Evolutionary conservation across 2,888 invertebrate species (phyloP).

Genomic region (Ceriagrion tenellum): DNA sequence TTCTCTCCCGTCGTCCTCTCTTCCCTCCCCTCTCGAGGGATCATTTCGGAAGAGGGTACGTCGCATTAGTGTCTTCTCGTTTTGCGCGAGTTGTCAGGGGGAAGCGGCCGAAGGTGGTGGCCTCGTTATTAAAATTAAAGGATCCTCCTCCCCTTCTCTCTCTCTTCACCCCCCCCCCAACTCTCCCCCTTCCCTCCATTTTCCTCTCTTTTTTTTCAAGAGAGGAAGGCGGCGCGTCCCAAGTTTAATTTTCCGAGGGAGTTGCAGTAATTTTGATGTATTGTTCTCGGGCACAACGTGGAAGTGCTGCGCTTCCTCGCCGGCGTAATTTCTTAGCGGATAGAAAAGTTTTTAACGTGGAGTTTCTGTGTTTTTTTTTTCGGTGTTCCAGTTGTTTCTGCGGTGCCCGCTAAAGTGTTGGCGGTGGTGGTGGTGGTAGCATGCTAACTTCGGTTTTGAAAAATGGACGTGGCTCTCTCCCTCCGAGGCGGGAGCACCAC

Average conservation of each 20-base stretch:
- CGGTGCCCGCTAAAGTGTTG: conserved; percentile 10
- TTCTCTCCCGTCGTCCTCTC: not conserved
- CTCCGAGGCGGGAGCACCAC: not conserved
- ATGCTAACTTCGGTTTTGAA: conserved; percentile 21
- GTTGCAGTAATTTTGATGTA: conserved; percentile 39
- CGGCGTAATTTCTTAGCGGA: conserved; percentile 2
- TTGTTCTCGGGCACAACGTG: conserved; percentile 24
- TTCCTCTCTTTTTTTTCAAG: not conserved
- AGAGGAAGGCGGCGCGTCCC: not conserved
- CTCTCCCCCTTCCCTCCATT: not conserved
- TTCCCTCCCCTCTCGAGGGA: not conserved
- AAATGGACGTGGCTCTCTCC: not conserved
- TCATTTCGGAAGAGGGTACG: conserved; percentile 7
- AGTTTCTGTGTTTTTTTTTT: conserved; percentile 6
- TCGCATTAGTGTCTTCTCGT: conserved; percentile 43
- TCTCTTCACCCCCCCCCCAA: not conserved
- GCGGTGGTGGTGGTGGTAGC: not conserved
- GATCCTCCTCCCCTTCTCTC: not conserved
- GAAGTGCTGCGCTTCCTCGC: conserved; percentile 21
- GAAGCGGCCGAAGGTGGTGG: conserved; percentile 13
- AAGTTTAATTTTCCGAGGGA: conserved; percentile 32
- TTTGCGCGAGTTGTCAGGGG: not conserved
- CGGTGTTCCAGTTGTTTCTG: not conserved
- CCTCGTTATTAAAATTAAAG: conserved; percentile 40
- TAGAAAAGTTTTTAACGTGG: conserved; percentile 9